These are phyloP conservation scores for Habropoda laboriosa DNA, from an alignment of 1,140 invertebrate genomes.

Conservation along the genomic window DNA sequence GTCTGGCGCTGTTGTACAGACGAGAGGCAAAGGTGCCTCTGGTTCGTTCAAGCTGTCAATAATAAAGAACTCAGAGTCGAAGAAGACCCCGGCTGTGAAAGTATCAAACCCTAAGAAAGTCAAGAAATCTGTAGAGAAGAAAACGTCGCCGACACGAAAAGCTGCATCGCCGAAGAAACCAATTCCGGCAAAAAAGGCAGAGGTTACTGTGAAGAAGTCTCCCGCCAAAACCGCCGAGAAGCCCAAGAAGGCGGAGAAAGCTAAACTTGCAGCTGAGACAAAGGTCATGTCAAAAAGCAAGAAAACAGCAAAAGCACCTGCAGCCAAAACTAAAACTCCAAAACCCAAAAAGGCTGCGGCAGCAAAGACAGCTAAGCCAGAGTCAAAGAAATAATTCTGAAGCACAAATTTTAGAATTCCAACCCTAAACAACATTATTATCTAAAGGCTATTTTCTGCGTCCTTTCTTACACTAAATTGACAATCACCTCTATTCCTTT, in stretches of 20 bases:
- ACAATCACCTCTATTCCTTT: too few relatives aligned
- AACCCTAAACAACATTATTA: neutral
- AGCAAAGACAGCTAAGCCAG: conserved; percentile 16
- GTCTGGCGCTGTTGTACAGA: conserved; percentile 56
- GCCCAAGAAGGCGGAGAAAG: conserved; percentile 32
- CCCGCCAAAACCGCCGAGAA: conserved; percentile 31
- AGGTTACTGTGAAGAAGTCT: conserved; percentile 36
- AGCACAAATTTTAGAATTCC: neutral
- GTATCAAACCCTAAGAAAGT: neutral
- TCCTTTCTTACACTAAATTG: too few relatives aligned
- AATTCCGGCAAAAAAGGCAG: conserved; percentile 14
- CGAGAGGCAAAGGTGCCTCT: conserved; percentile 63
- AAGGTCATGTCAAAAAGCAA: conserved; percentile 54
- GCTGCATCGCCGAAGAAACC: conserved; percentile 27
- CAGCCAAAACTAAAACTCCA: conserved; percentile 53
- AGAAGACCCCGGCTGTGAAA: conserved; percentile 17
- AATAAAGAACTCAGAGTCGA: neutral
- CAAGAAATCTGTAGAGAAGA: conserved; percentile 39
- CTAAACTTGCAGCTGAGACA: conserved; percentile 10
- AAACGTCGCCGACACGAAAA: conserved; percentile 12
- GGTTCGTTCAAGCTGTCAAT: conserved; percentile 56
- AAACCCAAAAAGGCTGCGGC: conserved; percentile 55
- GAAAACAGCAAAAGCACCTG: conserved; percentile 54
- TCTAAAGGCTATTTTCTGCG: too few relatives aligned
- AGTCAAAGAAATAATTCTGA: conserved; percentile 59